phyloP scores from a whole-genome alignment of 2,888 invertebrate species.

The Leptopilina drosophilae region DNA sequence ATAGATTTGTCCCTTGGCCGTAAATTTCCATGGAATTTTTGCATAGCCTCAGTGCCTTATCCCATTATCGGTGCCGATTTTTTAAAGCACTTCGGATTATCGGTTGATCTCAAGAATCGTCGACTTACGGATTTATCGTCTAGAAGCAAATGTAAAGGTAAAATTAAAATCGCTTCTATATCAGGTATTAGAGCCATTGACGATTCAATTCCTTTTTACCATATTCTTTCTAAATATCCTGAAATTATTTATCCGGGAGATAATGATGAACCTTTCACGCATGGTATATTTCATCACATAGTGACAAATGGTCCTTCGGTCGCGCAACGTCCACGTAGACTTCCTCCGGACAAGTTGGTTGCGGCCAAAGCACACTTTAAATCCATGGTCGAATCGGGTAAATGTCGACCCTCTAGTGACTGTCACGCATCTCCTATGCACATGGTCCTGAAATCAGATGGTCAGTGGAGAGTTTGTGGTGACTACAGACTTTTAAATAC shows the following conservation, averaged over 20 bases:
- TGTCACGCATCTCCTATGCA: constrained; percentile 72
- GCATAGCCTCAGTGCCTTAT: not conserved
- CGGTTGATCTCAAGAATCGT: not conserved
- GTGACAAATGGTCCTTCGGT: constrained; percentile 69
- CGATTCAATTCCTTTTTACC: not conserved
- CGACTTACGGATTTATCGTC: not conserved
- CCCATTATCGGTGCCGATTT: not conserved
- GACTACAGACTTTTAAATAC: too few relatives aligned
- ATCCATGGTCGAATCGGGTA: not conserved
- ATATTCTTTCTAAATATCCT: not conserved
- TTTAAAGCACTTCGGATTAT: not conserved
- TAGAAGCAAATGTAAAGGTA: too few relatives aligned
- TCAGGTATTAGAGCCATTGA: not conserved
- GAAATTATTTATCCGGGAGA: not conserved
- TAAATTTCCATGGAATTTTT: not conserved
- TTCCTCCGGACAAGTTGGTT: not conserved
- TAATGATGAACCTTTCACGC: not conserved
- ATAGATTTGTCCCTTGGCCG: not conserved
- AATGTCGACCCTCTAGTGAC: not conserved
- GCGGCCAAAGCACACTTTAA: constrained; percentile 20
- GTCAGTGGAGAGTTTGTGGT: too few relatives aligned
- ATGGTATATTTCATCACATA: constrained; percentile 62
- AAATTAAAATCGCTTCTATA: not conserved
- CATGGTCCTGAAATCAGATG: constrained; percentile 58
- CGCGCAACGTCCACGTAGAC: constrained; percentile 47